phyloP scores from a whole-genome alignment of 2,797 vertebrate species.

The Gymnothorax reevesii region DNA sequence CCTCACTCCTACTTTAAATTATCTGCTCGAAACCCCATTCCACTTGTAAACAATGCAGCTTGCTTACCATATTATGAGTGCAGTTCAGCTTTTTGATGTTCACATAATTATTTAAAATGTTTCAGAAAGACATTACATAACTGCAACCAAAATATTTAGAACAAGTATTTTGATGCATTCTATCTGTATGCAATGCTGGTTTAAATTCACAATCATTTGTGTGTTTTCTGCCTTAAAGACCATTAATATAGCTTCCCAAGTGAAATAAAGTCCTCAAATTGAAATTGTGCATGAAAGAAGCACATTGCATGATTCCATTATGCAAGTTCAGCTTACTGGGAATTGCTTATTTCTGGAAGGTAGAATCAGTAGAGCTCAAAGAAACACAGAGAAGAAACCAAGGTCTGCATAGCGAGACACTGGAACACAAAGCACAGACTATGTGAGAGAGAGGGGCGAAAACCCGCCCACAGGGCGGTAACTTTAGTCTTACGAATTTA shows the following conservation, averaged over 20 bases:
- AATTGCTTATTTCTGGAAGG: background rate
- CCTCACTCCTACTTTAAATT: too few relatives aligned
- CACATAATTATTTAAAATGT: too few relatives aligned
- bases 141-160: background rate
- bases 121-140: background rate
- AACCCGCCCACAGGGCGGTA: too few relatives aligned
- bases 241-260: background rate
- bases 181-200: background rate
- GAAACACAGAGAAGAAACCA: background rate
- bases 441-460: too few relatives aligned
- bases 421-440: too few relatives aligned
- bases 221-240: background rate
- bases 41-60: too few relatives aligned
- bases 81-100: too few relatives aligned
- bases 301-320: background rate
- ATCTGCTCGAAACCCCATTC: too few relatives aligned
- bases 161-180: background rate
- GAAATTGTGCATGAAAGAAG: background rate
- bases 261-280: background rate
- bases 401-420: too few relatives aligned
- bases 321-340: background rate
- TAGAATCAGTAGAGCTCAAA: background rate
- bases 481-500: too few relatives aligned
- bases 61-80: too few relatives aligned
- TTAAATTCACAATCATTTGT: background rate